Base-by-base conservation (phyloP, 2,113 vertebrate genomes). In the Bubo scandiacus region DNA sequence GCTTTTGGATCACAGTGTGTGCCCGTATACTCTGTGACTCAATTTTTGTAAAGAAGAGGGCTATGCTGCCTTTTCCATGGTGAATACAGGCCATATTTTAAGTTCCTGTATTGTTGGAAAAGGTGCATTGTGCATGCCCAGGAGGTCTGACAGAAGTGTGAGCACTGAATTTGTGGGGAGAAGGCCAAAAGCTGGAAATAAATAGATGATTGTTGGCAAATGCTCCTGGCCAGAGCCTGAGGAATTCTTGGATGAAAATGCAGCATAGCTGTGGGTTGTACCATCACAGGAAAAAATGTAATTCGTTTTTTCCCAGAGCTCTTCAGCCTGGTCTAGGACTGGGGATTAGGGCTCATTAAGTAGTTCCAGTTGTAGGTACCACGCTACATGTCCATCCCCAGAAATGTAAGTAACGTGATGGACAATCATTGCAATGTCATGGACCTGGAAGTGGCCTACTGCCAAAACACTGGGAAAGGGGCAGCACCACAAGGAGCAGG, bases 361-460 rank as follows among this genome's bases (percentile, higher is more conserved):
- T 51, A 5, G 21, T 47, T 91, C 11, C 42, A 22, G 11, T 59
- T 92, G 52, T 38, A 73, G 75, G 27, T 70, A 29, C 30, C 55
- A n/a, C 0, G 0, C 25, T 59, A 7, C 2, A 2, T 30, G 8
- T 52, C 15, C 66, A 34, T 91, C 15, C 21, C 12, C 36, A 86
- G 49, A 91, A 86, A 36, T 26, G 6, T 58, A 32, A 79, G 61
- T 55, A 62, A 54, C 20, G 23, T 26, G 13, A 34, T 36, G 5
- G 43, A 40, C 40, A 57, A 4, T 26, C 6, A 5, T 45, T 77
- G 59, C 38, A 45, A 17, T 32, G 40, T 43, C 17, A 5, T 2
- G 19, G 40, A 52, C 30, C 26, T 89, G 86, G 67, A 91, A 81
- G 80, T 57, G 59, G 49, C 40, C 8, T 52, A 26, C 45, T 83